A percentile compares a stretch with the other conserved stretches of the same genome.
Conservation (phyloP, 1,140 invertebrate genomes). For the Dermatophagoides farinae region DNA sequence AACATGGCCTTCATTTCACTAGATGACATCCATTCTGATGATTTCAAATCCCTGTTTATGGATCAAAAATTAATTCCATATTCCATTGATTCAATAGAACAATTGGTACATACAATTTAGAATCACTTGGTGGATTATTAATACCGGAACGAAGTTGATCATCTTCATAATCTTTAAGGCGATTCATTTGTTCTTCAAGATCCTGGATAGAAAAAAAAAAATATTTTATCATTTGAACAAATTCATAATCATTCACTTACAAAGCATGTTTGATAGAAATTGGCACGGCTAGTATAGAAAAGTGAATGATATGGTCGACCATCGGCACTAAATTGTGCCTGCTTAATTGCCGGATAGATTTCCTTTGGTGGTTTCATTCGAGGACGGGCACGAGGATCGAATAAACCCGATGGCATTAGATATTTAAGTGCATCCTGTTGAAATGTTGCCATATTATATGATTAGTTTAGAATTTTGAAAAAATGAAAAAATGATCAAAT, state of each 20-base stretch:
- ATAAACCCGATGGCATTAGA: constrained; percentile 74
- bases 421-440: constrained; percentile 75
- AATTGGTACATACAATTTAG: constrained; percentile 28
- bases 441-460: too few relatives aligned
- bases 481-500: constrained; percentile 1
- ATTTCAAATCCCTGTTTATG: constrained; percentile 27
- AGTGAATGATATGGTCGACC: constrained; percentile 68
- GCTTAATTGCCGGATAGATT: constrained; percentile 46
- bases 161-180: constrained; percentile 45
- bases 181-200: constrained; percentile 38
- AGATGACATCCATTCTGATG: constrained; percentile 45
- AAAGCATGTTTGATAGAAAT: constrained; percentile 59
- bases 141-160: constrained; percentile 36
- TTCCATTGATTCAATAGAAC: constrained; percentile 27
- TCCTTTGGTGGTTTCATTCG: constrained; percentile 58
- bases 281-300: constrained; percentile 68
- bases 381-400: constrained; percentile 54
- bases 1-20: constrained; percentile 40
- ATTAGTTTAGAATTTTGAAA: too few relatives aligned
- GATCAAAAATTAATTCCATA: background rate
- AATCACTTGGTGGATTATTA: constrained; percentile 24
- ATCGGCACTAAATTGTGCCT: constrained; percentile 63
- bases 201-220: constrained; percentile 41
- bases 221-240: constrained; percentile 26
- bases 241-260: constrained; percentile 30